Percentiles rank a stretch among this genome's conserved stretches.
These are phyloP conservation scores for Sinohyriopsis cumingii DNA, from an alignment of 2,888 invertebrate genomes.

Conservation along the genomic window DNA sequence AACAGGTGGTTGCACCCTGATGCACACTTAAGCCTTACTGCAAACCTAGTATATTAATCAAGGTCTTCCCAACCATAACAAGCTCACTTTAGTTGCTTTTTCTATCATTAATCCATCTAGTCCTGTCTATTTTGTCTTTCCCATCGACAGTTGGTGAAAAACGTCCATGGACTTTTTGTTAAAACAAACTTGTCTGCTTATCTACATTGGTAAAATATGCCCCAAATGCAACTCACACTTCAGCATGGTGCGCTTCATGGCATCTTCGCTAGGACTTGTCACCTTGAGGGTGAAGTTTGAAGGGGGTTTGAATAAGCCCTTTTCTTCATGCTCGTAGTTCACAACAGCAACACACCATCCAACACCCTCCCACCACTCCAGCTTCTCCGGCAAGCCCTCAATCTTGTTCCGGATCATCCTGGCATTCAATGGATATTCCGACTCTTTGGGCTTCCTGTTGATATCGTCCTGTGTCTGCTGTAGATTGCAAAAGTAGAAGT, in stretches of 20 bases:
- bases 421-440: slow-evolving; percentile 14
- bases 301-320: slow-evolving; percentile 25
- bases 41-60: too few relatives aligned
- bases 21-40: too few relatives aligned
- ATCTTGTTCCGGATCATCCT: slow-evolving; percentile 28
- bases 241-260: slow-evolving; percentile 37
- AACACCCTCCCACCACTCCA: slow-evolving; percentile 50
- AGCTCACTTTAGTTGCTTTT: too few relatives aligned
- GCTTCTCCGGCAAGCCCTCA: slow-evolving; percentile 28
- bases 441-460: too few relatives aligned
- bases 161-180: too few relatives aligned
- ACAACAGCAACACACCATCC: slow-evolving; percentile 39
- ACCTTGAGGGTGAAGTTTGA: slow-evolving; percentile 47
- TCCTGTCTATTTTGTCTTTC: too few relatives aligned
- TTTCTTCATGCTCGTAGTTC: slow-evolving; percentile 44
- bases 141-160: too few relatives aligned
- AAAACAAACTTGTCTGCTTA: too few relatives aligned
- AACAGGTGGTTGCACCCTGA: too few relatives aligned
- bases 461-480: not conserved
- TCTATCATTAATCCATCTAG: too few relatives aligned
- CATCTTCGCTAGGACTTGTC: slow-evolving; percentile 31
- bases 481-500: slow-evolving; percentile 1
- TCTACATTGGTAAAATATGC: too few relatives aligned
- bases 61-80: too few relatives aligned
- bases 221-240: slow-evolving; percentile 31